Conservation (phyloP, 2,113 vertebrate genomes). For the Odocoileus hemionus region DNA sequence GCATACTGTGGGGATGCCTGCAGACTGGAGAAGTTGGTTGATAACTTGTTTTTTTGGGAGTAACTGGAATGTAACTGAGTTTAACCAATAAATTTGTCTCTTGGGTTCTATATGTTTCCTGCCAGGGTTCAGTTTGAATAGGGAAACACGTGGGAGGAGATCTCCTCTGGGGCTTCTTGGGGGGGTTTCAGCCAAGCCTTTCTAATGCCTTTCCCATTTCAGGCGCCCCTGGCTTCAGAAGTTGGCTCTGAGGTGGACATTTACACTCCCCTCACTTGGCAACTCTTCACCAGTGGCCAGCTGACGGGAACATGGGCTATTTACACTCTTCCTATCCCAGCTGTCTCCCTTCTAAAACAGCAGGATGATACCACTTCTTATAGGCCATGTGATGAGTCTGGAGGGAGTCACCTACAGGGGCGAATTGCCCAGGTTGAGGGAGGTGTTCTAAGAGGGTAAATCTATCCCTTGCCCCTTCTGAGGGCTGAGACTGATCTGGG, state of each 20-base stretch:
- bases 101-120: not conserved
- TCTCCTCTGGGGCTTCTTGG: not conserved
- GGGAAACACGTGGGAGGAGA: rapidly evolving
- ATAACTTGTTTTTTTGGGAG: not conserved
- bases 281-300: rapidly evolving
- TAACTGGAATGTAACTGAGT: not conserved
- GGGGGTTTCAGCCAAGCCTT: no score
- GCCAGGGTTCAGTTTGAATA: not conserved
- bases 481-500: not conserved
- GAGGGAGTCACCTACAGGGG: not conserved
- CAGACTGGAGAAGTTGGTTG: rapidly evolving
- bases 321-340: not conserved
- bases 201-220: rapidly evolving
- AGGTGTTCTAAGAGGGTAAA: not conserved
- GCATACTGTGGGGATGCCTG: rapidly evolving
- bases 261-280: rapidly evolving
- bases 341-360: not conserved
- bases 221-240: not conserved
- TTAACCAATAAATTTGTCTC: no score
- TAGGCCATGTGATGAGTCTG: rapidly evolving
- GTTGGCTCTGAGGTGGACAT: not conserved
- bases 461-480: not conserved
- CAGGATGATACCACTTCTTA: not conserved
- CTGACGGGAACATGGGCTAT: not conserved
- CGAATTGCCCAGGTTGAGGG: not conserved